Base-by-base conservation (phyloP, 2,797 vertebrate genomes). In the Myripristis jacobus region DNA sequence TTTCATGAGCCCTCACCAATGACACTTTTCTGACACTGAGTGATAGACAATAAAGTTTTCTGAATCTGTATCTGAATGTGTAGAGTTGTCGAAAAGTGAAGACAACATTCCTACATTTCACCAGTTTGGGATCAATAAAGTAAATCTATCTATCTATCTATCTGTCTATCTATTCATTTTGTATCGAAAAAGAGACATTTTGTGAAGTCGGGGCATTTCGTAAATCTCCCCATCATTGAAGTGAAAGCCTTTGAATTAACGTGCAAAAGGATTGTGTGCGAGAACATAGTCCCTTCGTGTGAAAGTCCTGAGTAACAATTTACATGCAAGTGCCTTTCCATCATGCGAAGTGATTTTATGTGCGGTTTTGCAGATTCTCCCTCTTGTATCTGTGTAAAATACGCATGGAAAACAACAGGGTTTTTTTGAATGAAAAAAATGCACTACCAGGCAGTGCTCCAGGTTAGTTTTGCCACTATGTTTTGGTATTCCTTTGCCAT, bases 241-340 rank as follows among this genome's bases (percentile, higher is more conserved):
- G 47, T 38, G 54, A 75, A 77, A 50, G 6, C 21, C 48, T 52
- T 43, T 18, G 67, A 83, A 83, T 84, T 82, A 66, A 60, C 77
- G 82, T 70, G 61, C 79, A 76, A 84, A 88, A 78, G 62, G 73
- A 68, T 47, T 18, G 76, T 60, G 61, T 61, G 77, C 69, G 69
- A 56, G 63, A 47, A 7, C 4, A n/a, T 51, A 0, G 21, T 15
- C 46, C 46, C 65, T 64, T 47, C 8, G 44, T 43, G n/a, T 43
- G n/a, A 81, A 51, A 69, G 65, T 67, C 50, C 38, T 5, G 29
- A 76, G 58, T 77, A 27, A 65, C n/a, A 50, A 34, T 72, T 48
- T 64, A 57, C 79, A 84, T 62, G 41, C 66, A 56, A 69, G 64
- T 47, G 25, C 57, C 57, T 74, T 57, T 80, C 83, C 70, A 48